phyloP scores from a whole-genome alignment of 1,140 invertebrate species.

The Periplaneta americana region DNA sequence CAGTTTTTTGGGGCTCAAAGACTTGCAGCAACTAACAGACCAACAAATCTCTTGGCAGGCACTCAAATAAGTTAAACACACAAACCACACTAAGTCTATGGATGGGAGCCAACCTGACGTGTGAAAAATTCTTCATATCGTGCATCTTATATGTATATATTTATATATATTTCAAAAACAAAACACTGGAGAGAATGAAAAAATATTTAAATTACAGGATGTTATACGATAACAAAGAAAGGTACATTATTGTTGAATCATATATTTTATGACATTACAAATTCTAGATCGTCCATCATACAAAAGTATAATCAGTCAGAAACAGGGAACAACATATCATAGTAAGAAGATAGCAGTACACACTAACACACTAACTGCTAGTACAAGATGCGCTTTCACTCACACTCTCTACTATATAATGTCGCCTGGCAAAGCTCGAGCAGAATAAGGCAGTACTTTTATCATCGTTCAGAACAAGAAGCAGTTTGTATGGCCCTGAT shows the following conservation, averaged over 20 bases:
- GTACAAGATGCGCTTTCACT: background rate
- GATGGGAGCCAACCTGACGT: background rate
- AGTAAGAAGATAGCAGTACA: background rate
- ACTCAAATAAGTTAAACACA: slow-evolving; percentile 22
- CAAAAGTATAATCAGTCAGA: background rate
- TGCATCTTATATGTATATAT: background rate
- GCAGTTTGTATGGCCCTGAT: slow-evolving; percentile 6
- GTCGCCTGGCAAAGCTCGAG: slow-evolving; percentile 12
- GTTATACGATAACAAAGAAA: background rate
- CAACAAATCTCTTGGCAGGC: background rate
- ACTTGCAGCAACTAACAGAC: background rate
- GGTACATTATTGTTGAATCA: background rate
- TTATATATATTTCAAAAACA: no score
- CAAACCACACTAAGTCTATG: slow-evolving; percentile 30
- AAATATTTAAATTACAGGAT: background rate
- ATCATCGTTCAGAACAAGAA: background rate
- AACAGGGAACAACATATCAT: background rate
- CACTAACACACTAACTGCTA: background rate
- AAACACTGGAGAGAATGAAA: background rate
- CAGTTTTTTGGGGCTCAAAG: slow-evolving; percentile 11
- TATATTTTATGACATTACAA: background rate
- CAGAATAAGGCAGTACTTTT: slow-evolving; percentile 14
- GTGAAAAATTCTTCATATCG: background rate
- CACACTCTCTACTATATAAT: background rate
- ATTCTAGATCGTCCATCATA: background rate